Base-by-base conservation (phyloP, 2,797 vertebrate genomes). In the Neostethus bicornis region DNA sequence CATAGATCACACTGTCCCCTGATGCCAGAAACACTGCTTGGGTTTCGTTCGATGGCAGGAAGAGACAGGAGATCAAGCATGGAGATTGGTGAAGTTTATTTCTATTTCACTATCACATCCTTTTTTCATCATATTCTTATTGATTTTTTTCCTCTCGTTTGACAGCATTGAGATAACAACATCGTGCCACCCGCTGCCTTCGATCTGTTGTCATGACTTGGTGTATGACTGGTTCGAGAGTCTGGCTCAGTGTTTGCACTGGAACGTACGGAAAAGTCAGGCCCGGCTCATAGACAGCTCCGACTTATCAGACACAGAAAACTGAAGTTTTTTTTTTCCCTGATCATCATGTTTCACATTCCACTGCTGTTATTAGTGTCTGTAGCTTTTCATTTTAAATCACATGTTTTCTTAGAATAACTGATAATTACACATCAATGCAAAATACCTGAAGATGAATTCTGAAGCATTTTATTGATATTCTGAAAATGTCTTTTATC, bases 171-270 rank as follows among this genome's bases (percentile, higher is more conserved):
- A 92, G 79, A 93, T 94, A 51, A 94, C 92, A 0, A 93, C 93
- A 0, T 94, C 93, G 4, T 94, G 93, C 60, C 94, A 86, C 64
- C 92, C 93, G 0, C 89, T 94, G 32, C 93, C 93, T 0, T 93
- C 92, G 1, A 93, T 94, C 73, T 94, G 93, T 26, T 93, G 93
- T 60, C 90, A 93, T 1, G 93, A 93, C 70, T 85, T 93, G 70
- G 93, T 94, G 73, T 92, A 94, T 16, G 93, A 94, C 87, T 94
- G 93, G 93, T 94, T 94, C 5, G 92, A 94, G 56, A 93, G 93
- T 61, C 83, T 94, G 70, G 93, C 92, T 3, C 89, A 93, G 84
- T 94, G 93, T 79, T 72, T 94, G 58, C 93, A 94, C 85, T 94
- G 93, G 93, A 94, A 94, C 35, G 89, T 94, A 4, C 91, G 93